phyloP scores from a whole-genome alignment of 2,113 vertebrate species.

The Trogon melanurus region DNA sequence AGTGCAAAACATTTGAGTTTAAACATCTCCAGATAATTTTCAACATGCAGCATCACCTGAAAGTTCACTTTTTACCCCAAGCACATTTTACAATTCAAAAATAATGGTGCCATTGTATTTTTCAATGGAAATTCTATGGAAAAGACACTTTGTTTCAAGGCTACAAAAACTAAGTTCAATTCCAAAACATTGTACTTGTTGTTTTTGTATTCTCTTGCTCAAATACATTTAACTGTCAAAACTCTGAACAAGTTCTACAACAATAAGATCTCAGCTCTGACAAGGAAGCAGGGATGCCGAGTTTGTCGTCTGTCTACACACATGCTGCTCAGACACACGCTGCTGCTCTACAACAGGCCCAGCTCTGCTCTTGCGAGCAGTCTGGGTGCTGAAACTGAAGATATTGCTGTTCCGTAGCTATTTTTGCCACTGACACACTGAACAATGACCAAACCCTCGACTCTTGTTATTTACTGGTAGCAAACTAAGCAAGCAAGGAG shows the following conservation, averaged over 20 bases:
- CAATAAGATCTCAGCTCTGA: slow-evolving; percentile 36
- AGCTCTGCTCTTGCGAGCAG: neutral
- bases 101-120: slow-evolving; percentile 61
- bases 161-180: neutral
- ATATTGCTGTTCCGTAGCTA: neutral
- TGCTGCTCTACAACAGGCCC: neutral
- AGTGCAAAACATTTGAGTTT: neutral
- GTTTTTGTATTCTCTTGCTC: neutral
- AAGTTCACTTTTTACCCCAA: slow-evolving; percentile 18
- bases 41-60: slow-evolving; percentile 63
- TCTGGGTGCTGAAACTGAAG: neutral
- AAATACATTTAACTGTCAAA: neutral
- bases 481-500: slow-evolving; percentile 21
- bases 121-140: neutral
- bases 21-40: slow-evolving; percentile 16
- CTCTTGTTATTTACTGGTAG: neutral
- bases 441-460: neutral
- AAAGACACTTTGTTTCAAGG: slow-evolving; percentile 68
- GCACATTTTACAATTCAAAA: slow-evolving; percentile 60
- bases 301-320: neutral
- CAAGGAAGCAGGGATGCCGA: neutral
- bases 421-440: neutral
- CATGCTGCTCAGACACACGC: neutral
- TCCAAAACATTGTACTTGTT: neutral
- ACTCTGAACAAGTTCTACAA: slow-evolving; percentile 61